phyloP scores from a whole-genome alignment of 2,888 invertebrate species.

The Diarsia rubi region DNA sequence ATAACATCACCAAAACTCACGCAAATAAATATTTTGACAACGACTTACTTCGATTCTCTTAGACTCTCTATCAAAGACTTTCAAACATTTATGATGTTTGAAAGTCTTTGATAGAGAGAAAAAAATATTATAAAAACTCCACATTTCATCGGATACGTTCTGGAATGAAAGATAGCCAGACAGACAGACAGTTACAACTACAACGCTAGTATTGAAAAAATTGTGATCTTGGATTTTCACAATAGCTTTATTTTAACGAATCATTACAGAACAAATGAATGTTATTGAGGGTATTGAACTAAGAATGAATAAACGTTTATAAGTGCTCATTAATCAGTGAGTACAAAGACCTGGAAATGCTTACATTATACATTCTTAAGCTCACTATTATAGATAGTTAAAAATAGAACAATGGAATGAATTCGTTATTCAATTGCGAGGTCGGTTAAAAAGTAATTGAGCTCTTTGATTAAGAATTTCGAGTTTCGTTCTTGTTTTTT shows the following conservation, averaged over 20 bases:
- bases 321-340: conserved; percentile 10
- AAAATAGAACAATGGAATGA: not conserved
- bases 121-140: too few species aligned
- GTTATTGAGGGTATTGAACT: conserved; percentile 22
- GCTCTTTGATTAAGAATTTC: not conserved
- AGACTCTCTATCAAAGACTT: too few species aligned
- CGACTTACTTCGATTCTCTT: too few species aligned
- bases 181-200: not conserved
- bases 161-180: too few species aligned
- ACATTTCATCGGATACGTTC: not conserved
- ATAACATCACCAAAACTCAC: too few species aligned
- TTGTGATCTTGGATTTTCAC: not conserved
- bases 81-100: too few species aligned
- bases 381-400: not conserved
- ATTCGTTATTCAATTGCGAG: not conserved
- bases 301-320: conserved; percentile 23
- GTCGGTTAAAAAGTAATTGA: not conserved
- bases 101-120: not conserved
- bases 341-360: conserved; percentile 5
- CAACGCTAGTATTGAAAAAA: not conserved
- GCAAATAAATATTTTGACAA: too few species aligned
- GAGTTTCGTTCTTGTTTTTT: too few species aligned
- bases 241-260: conserved; percentile 4
- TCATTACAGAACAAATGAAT: not conserved
- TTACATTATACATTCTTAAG: conserved; percentile 20